Evolutionary conservation across 2,797 vertebrate genomes (phyloP).

Genomic region (Pseudochaenichthys georgianus): DNA sequence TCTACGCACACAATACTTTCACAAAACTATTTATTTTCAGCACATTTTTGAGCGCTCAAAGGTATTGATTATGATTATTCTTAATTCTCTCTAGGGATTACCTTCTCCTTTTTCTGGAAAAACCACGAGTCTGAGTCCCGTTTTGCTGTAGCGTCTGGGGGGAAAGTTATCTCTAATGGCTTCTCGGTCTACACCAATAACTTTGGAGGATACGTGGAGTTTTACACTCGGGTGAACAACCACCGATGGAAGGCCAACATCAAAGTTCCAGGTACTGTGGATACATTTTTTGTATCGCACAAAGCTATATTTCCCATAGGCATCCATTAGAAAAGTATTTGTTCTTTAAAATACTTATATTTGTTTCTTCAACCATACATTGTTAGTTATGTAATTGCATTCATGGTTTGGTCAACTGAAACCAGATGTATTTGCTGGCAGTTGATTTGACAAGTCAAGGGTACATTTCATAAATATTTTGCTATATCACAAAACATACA

Average conservation of each 20-base stretch:
- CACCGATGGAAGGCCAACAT: slow-evolving; percentile 93
- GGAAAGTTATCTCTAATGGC: slow-evolving; percentile 92
- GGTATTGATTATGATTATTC: not conserved
- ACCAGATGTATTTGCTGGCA: slow-evolving; percentile 51
- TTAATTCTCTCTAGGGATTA: slow-evolving; percentile 86
- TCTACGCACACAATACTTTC: not conserved
- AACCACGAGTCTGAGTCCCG: slow-evolving; percentile 85
- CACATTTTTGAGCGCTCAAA: not conserved
- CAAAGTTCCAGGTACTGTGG: slow-evolving; percentile 87
- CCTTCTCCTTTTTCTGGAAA: slow-evolving; percentile 99
- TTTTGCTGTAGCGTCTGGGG: slow-evolving; percentile 88
- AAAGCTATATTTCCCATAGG: slow-evolving; percentile 1
- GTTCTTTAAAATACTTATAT: slow-evolving; percentile 18
- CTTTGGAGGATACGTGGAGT: slow-evolving; percentile 89
- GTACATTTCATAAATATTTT: slow-evolving; percentile 37
- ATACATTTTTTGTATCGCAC: slow-evolving; percentile 17
- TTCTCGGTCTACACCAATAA: slow-evolving; percentile 92
- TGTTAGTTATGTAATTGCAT: slow-evolving; percentile 50
- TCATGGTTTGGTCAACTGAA: slow-evolving; percentile 59
- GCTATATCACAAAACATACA: slow-evolving; percentile 35
- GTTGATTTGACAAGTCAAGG: slow-evolving; percentile 38
- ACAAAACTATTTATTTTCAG: not conserved
- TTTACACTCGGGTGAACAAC: slow-evolving; percentile 89
- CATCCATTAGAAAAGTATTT: slow-evolving; percentile 39
- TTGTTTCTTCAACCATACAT: slow-evolving; percentile 49